These are phyloP conservation scores for Aldrovandia affinis DNA, from an alignment of 2,797 vertebrate species.

Conservation along the genomic window DNA sequence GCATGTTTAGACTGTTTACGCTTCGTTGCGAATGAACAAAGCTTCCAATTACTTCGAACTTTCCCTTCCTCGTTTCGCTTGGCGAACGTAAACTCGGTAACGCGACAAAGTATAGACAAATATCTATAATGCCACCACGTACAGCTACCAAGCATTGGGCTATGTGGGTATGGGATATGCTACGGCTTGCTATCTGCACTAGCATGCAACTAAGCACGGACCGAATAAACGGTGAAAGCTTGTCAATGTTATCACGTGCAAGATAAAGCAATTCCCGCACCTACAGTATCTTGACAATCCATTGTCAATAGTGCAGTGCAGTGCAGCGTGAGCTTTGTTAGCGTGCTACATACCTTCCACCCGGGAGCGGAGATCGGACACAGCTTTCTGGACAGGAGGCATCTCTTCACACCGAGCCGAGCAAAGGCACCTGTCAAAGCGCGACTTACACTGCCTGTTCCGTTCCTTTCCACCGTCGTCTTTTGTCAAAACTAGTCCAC, in stretches of 20 bases:
- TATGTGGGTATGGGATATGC: background rate
- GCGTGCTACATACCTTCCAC: constrained; percentile 82
- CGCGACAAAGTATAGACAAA: background rate
- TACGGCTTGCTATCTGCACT: background rate
- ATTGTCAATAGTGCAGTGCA: constrained; percentile 16
- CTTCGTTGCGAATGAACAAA: background rate
- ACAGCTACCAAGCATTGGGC: background rate
- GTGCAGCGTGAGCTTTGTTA: background rate
- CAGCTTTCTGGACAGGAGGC: constrained; percentile 88
- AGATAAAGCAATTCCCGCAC: constrained; percentile 19
- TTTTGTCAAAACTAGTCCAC: constrained; percentile 50
- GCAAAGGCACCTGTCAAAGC: constrained; percentile 71
- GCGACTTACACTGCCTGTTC: constrained; percentile 49
- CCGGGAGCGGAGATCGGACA: constrained; percentile 89
- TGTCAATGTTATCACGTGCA: constrained; percentile 37
- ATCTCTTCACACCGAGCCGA: constrained; percentile 66
- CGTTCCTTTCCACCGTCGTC: constrained; percentile 52
- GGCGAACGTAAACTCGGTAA: background rate
- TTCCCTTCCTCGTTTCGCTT: background rate
- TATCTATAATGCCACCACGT: background rate
- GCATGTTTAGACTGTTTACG: background rate
- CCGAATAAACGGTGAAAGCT: background rate
- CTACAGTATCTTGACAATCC: background rate
- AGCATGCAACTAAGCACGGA: background rate
- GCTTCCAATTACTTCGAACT: background rate